Evolutionary conservation across 2,888 invertebrate genomes (phyloP).

Genomic region (Cephus runcator): DNA sequence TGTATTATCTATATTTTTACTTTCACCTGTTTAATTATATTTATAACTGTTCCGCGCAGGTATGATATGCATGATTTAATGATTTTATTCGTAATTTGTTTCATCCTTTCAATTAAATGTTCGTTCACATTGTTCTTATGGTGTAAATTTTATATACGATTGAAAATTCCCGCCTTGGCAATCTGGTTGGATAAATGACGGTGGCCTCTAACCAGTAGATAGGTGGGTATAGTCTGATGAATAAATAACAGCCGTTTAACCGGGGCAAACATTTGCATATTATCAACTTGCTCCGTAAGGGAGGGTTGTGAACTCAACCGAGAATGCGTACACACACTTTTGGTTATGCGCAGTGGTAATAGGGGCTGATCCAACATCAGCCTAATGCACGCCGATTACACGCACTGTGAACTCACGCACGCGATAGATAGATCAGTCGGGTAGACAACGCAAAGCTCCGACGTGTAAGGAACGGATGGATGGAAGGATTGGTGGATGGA

Average conservation of each 20-base stretch:
- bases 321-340: slow-evolving; percentile 23
- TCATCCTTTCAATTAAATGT: neutral
- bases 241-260: slow-evolving; percentile 42
- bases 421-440: slow-evolving; percentile 23
- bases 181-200: slow-evolving; percentile 4
- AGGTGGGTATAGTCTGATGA: slow-evolving; percentile 13
- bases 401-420: slow-evolving; percentile 45
- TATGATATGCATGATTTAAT: neutral
- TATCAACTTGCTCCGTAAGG: slow-evolving; percentile 24
- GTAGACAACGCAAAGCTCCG: neutral
- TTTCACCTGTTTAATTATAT: no score
- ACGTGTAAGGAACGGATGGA: neutral
- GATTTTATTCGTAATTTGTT: neutral
- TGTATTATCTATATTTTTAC: no score
- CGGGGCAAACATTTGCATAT: slow-evolving; percentile 51
- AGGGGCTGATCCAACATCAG: slow-evolving; percentile 25
- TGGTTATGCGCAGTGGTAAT: slow-evolving; percentile 1
- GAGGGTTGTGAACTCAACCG: slow-evolving; percentile 21
- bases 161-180: slow-evolving; percentile 2
- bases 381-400: slow-evolving; percentile 52
- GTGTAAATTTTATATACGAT: slow-evolving; percentile 1
- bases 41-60: no score
- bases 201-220: slow-evolving; percentile 21
- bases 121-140: neutral
- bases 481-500: neutral